phyloP scores from a whole-genome alignment of 2,888 invertebrate genomes.

The Brachynemurus nebulosus region DNA sequence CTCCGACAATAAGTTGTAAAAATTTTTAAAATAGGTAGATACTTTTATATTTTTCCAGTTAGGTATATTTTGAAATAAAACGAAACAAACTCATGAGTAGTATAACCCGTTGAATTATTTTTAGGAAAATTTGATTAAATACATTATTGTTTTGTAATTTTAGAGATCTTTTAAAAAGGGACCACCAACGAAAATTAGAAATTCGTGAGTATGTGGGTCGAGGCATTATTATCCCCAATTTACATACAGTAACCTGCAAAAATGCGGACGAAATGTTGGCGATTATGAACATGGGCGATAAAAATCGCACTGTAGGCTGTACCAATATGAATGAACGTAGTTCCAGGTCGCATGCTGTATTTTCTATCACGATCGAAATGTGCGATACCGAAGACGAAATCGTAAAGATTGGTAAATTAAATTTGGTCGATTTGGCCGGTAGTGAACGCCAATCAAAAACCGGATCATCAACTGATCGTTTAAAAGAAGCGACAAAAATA shows the following conservation, averaged over 20 bases:
- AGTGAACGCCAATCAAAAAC: slow-evolving; percentile 96
- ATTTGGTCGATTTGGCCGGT: slow-evolving; percentile 95
- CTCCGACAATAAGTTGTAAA: too few species aligned
- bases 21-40: too few species aligned
- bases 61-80: too few species aligned
- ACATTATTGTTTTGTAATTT: slow-evolving; percentile 19
- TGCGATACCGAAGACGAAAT: slow-evolving; percentile 49
- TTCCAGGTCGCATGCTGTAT: slow-evolving; percentile 95
- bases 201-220: slow-evolving; percentile 52
- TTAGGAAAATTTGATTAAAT: too few species aligned
- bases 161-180: slow-evolving; percentile 54
- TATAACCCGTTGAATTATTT: too few species aligned
- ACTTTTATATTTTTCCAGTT: too few species aligned
- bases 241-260: slow-evolving; percentile 89
- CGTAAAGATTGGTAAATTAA: slow-evolving; percentile 80
- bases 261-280: slow-evolving; percentile 86
- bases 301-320: slow-evolving; percentile 85
- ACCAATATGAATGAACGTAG: slow-evolving; percentile 99
- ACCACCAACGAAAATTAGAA: slow-evolving; percentile 36
- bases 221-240: slow-evolving; percentile 91
- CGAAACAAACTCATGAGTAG: too few species aligned
- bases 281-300: slow-evolving; percentile 86
- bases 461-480: slow-evolving; percentile 81
- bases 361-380: slow-evolving; percentile 96
- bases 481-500: slow-evolving; percentile 94